Evolutionary conservation across 2,797 vertebrate species (phyloP), one percentile per base, ranked within the genome.

Genomic region (Sitta carolinensis): DNA sequence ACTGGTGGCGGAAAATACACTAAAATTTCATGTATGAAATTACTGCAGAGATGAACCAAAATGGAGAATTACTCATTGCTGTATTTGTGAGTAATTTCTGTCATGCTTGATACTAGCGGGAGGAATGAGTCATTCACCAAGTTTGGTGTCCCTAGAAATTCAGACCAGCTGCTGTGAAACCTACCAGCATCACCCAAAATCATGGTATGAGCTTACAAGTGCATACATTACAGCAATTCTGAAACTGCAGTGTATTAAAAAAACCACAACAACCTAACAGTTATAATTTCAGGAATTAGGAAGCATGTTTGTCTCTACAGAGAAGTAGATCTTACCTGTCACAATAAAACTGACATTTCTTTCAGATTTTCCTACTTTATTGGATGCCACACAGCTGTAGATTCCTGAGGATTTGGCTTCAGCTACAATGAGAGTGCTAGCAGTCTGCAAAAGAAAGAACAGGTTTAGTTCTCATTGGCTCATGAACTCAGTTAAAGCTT

Each of bases 341-440:
- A 99, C 95, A 90, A 98, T 99, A 98, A 99, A 99, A 91, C 95
- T 98, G 94, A 99, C 89, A 55, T 98, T 98, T 89, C 99, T 98
- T 96, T 98, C 97, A 47, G 98, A 98, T 40, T 93, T 96, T 87
- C 99, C 99, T 66, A 98, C 97, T 97, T 98, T 98, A 97, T 99
- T 99, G 94, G 98, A 98, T 92, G 99, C 98, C 79, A 98, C 36
- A 69, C 99, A 99, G 86, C 98, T 98, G 97, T 99, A 99, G 91
- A 99, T 97, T 93, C 99, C 99, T 90, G 99, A 99, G 89, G 98
- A 97, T 69, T 96, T 98, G 51, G 99, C 97, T 89, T 99, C 98
- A 61, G 98, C 98, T 96, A 99, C 98, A 64, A 98, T 97, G 22
- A 99, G 97, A 95, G 98, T 98, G 92, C 99, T 98, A 92, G 99